phyloP scores from a whole-genome alignment of 2,113 vertebrate genomes.

The Polyodon spathula region DNA sequence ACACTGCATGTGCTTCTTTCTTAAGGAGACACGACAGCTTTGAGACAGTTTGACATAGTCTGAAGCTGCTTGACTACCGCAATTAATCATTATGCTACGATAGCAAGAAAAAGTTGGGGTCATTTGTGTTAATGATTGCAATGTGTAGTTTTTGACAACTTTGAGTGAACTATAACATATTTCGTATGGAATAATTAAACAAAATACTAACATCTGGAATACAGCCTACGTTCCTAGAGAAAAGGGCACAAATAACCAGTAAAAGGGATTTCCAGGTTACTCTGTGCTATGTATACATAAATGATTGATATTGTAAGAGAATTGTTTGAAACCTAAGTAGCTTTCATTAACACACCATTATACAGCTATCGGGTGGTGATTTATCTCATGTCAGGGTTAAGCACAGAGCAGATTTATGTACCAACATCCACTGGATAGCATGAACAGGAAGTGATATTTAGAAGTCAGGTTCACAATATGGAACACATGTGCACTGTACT shows the following conservation, averaged over 20 bases:
- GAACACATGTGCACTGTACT: too few relatives aligned
- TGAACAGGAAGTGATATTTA: too few relatives aligned
- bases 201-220: slow-evolving; percentile 28
- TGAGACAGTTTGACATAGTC: not conserved
- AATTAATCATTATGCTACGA: slow-evolving; percentile 34
- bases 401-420: too few relatives aligned
- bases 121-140: slow-evolving; percentile 26
- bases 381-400: too few relatives aligned
- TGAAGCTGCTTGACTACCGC: not conserved
- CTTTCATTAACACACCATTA: too few relatives aligned
- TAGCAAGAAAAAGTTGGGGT: slow-evolving; percentile 13
- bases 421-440: too few relatives aligned
- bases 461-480: too few relatives aligned
- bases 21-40: not conserved
- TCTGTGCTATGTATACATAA: not conserved
- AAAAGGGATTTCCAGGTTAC: not conserved
- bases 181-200: slow-evolving; percentile 24
- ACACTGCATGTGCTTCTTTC: not conserved
- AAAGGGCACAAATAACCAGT: slow-evolving; percentile 9
- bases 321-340: too few relatives aligned
- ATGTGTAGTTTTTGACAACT: slow-evolving; percentile 21
- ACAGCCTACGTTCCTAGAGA: slow-evolving; percentile 14
- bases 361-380: too few relatives aligned
- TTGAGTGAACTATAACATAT: slow-evolving; percentile 13
- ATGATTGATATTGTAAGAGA: not conserved